Conservation (phyloP, 2,113 vertebrate genomes). For the Paraplagusia blochii region DNA sequence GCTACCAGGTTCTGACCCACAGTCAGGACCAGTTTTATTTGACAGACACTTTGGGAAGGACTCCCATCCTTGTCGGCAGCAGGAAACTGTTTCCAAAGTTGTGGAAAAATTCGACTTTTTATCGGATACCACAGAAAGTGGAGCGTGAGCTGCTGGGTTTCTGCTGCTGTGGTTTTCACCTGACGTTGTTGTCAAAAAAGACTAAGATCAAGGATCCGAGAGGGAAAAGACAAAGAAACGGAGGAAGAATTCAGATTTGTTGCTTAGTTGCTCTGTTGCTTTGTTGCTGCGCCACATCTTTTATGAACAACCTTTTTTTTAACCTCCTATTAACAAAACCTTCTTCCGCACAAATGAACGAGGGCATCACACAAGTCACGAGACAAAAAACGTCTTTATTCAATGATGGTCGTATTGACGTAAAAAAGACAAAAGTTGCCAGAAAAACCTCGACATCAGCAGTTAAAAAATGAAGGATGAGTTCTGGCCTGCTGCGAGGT, state of each 20-base stretch:
- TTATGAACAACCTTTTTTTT: slow-evolving; percentile 8
- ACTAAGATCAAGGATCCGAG: slow-evolving; percentile 1
- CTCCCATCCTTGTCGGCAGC: slow-evolving; percentile 37
- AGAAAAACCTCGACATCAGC: too few relatives aligned
- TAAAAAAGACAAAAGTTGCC: neutral
- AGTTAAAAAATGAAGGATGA: neutral
- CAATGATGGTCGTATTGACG: neutral
- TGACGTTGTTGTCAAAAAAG: slow-evolving; percentile 10
- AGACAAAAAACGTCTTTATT: neutral
- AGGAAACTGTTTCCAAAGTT: slow-evolving; percentile 33
- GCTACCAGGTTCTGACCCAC: slow-evolving; percentile 41
- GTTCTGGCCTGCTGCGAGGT: neutral
- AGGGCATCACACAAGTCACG: neutral
- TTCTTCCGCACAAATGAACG: neutral
- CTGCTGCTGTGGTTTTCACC: slow-evolving; percentile 10
- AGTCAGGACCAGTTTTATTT: slow-evolving; percentile 29
- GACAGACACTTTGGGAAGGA: slow-evolving; percentile 48
- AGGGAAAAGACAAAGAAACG: neutral
- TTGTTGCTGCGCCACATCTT: neutral
- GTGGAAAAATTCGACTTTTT: slow-evolving; percentile 38
- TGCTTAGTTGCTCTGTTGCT: neutral
- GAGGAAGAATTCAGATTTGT: neutral
- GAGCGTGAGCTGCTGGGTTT: slow-evolving; percentile 1
- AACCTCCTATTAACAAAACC: too few relatives aligned
- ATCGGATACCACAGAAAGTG: slow-evolving; percentile 19